These are phyloP conservation scores for Thalpophila matura DNA, from an alignment of 2,888 invertebrate species.

Conservation along the genomic window DNA sequence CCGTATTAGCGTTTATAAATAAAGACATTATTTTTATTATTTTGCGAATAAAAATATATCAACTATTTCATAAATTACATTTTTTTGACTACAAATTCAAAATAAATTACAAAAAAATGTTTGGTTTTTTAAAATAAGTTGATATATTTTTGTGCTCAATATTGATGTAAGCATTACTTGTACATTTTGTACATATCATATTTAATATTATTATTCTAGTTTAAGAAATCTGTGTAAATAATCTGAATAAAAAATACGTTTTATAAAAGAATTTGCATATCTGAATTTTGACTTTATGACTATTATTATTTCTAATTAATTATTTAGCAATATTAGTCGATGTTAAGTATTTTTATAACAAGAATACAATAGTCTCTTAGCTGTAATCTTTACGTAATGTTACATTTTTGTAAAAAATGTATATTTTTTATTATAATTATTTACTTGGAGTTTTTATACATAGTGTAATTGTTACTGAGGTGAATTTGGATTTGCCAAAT, in stretches of 20 bases:
- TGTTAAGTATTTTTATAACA: conserved; percentile 85
- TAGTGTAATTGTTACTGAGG: conserved; percentile 83
- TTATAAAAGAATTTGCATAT: conserved; percentile 81
- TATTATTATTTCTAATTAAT: conserved; percentile 74
- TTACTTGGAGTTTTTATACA: conserved; percentile 82
- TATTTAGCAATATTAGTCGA: conserved; percentile 81
- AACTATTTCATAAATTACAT: conserved; percentile 56
- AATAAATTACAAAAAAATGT: conserved; percentile 49
- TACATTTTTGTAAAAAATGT: conserved; percentile 89
- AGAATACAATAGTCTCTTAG: conserved; percentile 78
- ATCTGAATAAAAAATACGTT: conserved; percentile 79
- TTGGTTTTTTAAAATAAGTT: conserved; percentile 46
- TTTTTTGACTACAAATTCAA: conserved; percentile 41
- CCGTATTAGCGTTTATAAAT: conserved; percentile 39
- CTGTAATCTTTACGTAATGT: conserved; percentile 77
- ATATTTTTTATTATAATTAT: conserved; percentile 88
- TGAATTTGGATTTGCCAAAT: conserved; percentile 90
- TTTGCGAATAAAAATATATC: conserved; percentile 60
- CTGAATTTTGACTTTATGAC: conserved; percentile 79
- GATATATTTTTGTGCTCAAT: conserved; percentile 66
- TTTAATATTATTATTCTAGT: conserved; percentile 74
- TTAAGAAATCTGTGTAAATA: conserved; percentile 79
- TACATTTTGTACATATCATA: conserved; percentile 85
- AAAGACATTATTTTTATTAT: conserved; percentile 43
- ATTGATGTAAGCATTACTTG: conserved; percentile 72